phyloP scores from a whole-genome alignment of 2,888 invertebrate species.

The Platerodrilus igneus region DNA sequence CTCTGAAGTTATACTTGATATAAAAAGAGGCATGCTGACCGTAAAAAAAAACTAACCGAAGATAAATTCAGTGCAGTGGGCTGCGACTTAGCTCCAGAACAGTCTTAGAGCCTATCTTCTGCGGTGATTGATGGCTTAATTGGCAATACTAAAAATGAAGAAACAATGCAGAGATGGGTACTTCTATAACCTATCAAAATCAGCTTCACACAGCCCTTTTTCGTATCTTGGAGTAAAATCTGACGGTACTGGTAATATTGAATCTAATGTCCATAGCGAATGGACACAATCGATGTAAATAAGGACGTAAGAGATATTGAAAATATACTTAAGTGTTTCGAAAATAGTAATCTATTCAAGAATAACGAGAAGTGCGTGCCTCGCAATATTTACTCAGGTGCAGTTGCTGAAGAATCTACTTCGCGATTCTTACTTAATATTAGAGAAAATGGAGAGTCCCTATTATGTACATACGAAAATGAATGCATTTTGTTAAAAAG shows the following conservation, averaged over 20 bases:
- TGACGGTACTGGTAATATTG: conserved; percentile 10
- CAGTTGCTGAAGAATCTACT: conserved; percentile 7
- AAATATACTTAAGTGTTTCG: conserved; percentile 21
- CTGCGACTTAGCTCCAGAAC: conserved; percentile 32
- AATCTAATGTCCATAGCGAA: conserved; percentile 27
- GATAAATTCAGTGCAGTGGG: conserved; percentile 30
- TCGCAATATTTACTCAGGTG: conserved; percentile 13
- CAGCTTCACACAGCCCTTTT: no score
- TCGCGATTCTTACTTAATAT: conserved; percentile 9
- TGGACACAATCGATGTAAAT: conserved; percentile 26
- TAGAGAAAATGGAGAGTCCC: conserved; percentile 7
- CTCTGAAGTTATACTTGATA: conserved; percentile 1
- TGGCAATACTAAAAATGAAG: conserved; percentile 32
- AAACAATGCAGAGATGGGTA: conserved; percentile 31
- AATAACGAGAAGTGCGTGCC: conserved; percentile 16
- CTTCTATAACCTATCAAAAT: conserved; percentile 28
- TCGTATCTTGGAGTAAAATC: conserved; percentile 10
- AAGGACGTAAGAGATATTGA: conserved; percentile 28
- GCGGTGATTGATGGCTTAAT: conserved; percentile 31
- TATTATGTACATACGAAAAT: conserved; percentile 22
- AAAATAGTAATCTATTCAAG: conserved; percentile 20
- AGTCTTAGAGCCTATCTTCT: conserved; percentile 35
- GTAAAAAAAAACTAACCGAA: conserved; percentile 24
- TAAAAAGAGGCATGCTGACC: no score
- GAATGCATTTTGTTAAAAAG: conserved; percentile 18